Percentiles rank a stretch among this genome's conserved stretches.
Evolutionary conservation across 2,888 invertebrate species (phyloP).

Genomic region (Drosophila anceps): DNA sequence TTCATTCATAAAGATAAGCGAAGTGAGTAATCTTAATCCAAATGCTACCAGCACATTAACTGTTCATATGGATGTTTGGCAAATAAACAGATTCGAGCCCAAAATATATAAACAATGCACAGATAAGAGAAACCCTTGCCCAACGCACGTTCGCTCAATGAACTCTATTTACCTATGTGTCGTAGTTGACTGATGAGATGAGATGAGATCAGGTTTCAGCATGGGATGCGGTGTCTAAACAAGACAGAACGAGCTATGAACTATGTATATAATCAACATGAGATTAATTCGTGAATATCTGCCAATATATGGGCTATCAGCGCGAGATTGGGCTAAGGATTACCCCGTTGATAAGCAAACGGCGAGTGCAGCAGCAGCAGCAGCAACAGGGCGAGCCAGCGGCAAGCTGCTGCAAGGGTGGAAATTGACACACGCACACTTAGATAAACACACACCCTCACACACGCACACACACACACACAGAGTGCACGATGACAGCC

Average conservation of each 20-base stretch:
- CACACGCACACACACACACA: background rate
- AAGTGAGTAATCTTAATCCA: conserved; percentile 18
- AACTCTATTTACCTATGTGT: conserved; percentile 38
- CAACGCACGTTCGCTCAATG: conserved; percentile 14
- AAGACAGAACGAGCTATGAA: background rate
- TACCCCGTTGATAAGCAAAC: conserved; percentile 57
- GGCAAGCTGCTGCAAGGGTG: conserved; percentile 51
- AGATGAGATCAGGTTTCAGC: conserved; percentile 65
- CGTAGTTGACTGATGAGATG: conserved; percentile 49
- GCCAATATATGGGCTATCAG: conserved; percentile 44
- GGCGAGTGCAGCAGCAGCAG: conserved; percentile 37
- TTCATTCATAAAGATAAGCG: conserved; percentile 22
- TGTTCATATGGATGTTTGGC: conserved; percentile 18
- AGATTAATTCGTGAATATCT: conserved; percentile 47
- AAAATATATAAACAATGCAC: conserved; percentile 15
- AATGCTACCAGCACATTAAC: background rate
- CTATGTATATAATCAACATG: conserved; percentile 32
- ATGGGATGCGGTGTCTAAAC: background rate
- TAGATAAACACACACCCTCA: conserved; percentile 10
- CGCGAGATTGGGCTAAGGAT: conserved; percentile 52
- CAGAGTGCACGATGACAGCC: conserved; percentile 26
- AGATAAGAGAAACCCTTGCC: conserved; percentile 49
- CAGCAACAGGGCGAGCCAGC: conserved; percentile 25
- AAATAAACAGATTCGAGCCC: conserved; percentile 13
- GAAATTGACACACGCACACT: conserved; percentile 26